Evolutionary conservation across 2,113 vertebrate species (phyloP).

Genomic region (Barnardius zonarius): DNA sequence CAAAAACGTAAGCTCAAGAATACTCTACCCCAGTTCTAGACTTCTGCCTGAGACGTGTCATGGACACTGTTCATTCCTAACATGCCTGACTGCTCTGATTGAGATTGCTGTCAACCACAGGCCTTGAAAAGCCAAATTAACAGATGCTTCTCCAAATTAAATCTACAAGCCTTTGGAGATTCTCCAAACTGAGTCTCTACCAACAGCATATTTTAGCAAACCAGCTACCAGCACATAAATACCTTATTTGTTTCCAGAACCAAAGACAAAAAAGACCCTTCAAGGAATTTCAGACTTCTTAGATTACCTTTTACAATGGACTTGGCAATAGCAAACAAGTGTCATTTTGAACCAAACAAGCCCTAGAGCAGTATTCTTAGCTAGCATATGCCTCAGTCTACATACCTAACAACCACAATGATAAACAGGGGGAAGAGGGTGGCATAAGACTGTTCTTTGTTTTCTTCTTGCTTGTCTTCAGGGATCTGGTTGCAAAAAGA

Average conservation of each 20-base stretch:
- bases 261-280: neutral
- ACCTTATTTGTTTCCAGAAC: neutral
- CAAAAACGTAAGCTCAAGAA: neutral
- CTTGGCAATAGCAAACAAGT: neutral
- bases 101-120: neutral
- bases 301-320: neutral
- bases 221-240: neutral
- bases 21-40: neutral
- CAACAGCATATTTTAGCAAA: neutral
- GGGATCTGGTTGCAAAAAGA: neutral
- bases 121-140: neutral
- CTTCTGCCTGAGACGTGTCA: fast-evolving
- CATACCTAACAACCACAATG: neutral
- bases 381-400: neutral
- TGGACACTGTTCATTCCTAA: neutral
- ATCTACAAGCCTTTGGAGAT: neutral
- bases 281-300: neutral
- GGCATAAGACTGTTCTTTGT: neutral
- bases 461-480: neutral
- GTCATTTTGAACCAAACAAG: neutral
- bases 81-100: neutral
- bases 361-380: neutral
- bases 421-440: neutral
- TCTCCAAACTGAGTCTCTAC: neutral
- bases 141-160: neutral